These are phyloP conservation scores for Manduca sexta DNA, from an alignment of 1,140 invertebrate species.

Conservation along the genomic window DNA sequence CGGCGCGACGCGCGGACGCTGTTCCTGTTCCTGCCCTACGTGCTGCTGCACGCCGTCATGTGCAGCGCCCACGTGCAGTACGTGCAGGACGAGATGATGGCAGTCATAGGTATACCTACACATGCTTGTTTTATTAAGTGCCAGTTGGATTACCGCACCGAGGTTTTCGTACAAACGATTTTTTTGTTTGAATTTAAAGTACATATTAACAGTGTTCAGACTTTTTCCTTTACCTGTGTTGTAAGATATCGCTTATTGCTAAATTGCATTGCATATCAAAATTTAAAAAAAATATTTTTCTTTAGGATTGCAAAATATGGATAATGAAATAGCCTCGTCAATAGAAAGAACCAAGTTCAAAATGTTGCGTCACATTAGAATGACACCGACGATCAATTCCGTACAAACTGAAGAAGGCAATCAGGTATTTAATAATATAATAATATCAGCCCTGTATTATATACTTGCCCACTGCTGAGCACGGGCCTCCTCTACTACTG, in stretches of 20 bases:
- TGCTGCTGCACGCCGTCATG: conserved; percentile 77
- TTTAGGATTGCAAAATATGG: conserved; percentile 35
- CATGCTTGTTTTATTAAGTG: no score
- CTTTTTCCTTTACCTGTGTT: no score
- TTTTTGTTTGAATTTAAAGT: no score
- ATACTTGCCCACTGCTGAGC: no score
- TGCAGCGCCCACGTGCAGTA: conserved; percentile 58
- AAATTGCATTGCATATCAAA: no score
- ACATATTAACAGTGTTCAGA: no score
- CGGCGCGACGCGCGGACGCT: conserved; percentile 79
- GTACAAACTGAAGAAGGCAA: conserved; percentile 56
- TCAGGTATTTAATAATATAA: conserved; percentile 32
- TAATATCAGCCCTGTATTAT: not conserved
- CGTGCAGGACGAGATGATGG: conserved; percentile 74
- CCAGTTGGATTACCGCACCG: no score
- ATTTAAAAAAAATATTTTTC: not conserved
- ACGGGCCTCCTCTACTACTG: no score
- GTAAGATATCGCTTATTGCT: no score
- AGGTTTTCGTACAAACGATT: no score
- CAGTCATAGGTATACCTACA: conserved; percentile 63
- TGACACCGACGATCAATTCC: conserved; percentile 52
- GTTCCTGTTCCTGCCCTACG: conserved; percentile 82
- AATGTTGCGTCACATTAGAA: conserved; percentile 48
- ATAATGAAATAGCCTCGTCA: conserved; percentile 21
- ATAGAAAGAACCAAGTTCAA: conserved; percentile 45